Evolutionary conservation across 1,140 invertebrate species (phyloP), one percentile per base, ranked within the genome.

Genomic region (Musca vetustissima): DNA sequence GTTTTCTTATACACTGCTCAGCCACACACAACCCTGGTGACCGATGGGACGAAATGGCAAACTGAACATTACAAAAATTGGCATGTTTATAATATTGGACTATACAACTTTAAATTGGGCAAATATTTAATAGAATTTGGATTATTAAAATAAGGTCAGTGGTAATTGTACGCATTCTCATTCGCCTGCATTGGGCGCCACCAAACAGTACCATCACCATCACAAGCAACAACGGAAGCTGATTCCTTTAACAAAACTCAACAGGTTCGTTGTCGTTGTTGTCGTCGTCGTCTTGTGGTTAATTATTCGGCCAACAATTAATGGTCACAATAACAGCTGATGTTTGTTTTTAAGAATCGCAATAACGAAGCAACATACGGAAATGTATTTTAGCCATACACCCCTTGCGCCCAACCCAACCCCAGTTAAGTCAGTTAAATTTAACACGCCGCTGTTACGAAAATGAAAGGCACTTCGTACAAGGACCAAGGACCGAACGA

Each of bases 231-330:
- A 21, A 43, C 14, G 19, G 36, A 43, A 43, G 13, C 36, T 8
- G 36, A 4, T 61, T 43, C 36, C 15, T 36, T 36, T 43, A 22
- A 19, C 14, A 7, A 11, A 61, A 61, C 32, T 61, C 57, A 61
- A 61, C 57, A 61, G 57, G 57, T 61, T 61, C 19, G n/a, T n/a
- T n/a, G n/a, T n/a, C n/a, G n/a, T n/a, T n/a, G n/a, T n/a, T n/a
- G n/a, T n/a, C n/a, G n/a, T n/a, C n/a, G 11, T 43, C 36, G 36
- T 43, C 36, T 52, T 59, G 14, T 19, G 57, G 15, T 61, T 61
- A 61, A 61, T 61, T 61, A 61, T 61, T 61, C 21, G 36, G 17
- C n/a, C 28, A 28, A 43, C 28, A 43, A 61, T 61, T 61, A 61
- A 61, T 61, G 57, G 57, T 32, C 57, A 21, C 17, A 8, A 61